Percentiles rank a stretch among this genome's conserved stretches.
phyloP scores from a whole-genome alignment of 1,140 invertebrate species.

The Dufourea novaeangliae region DNA sequence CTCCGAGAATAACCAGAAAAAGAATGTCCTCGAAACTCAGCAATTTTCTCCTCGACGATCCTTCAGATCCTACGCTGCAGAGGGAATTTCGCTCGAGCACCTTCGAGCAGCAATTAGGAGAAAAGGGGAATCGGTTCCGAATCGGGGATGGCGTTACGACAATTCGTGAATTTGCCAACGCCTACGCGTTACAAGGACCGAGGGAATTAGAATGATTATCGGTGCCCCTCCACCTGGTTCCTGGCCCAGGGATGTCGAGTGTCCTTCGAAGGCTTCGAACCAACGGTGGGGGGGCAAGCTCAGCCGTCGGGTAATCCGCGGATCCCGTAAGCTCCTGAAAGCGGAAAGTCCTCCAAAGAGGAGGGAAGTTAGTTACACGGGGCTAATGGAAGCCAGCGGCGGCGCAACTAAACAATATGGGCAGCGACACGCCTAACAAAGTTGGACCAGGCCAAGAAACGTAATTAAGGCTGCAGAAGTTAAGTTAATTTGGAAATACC shows the following conservation, averaged over 20 bases:
- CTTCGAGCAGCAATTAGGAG: background rate
- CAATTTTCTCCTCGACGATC: no score
- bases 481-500: constrained; percentile 53
- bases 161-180: background rate
- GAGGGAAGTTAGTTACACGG: constrained; percentile 43
- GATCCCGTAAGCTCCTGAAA: constrained; percentile 37
- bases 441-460: constrained; percentile 44
- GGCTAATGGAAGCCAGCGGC: constrained; percentile 42
- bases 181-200: background rate
- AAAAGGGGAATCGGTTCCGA: background rate
- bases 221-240: background rate
- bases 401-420: constrained; percentile 42
- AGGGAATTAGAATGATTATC: constrained; percentile 24
- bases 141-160: background rate
- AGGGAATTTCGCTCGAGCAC: background rate
- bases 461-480: constrained; percentile 50
- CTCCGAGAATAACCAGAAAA: no score
- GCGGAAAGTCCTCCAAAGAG: constrained; percentile 39
- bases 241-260: constrained; percentile 13
- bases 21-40: background rate
- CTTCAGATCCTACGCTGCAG: background rate
- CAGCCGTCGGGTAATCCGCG: constrained; percentile 30
- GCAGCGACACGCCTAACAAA: constrained; percentile 46
- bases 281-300: background rate
- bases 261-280: constrained; percentile 6